A percentile compares a stretch with the other conserved stretches of the same genome.
These are phyloP conservation scores for Camelus bactrianus DNA, from an alignment of 2,113 vertebrate species.

Conservation along the genomic window DNA sequence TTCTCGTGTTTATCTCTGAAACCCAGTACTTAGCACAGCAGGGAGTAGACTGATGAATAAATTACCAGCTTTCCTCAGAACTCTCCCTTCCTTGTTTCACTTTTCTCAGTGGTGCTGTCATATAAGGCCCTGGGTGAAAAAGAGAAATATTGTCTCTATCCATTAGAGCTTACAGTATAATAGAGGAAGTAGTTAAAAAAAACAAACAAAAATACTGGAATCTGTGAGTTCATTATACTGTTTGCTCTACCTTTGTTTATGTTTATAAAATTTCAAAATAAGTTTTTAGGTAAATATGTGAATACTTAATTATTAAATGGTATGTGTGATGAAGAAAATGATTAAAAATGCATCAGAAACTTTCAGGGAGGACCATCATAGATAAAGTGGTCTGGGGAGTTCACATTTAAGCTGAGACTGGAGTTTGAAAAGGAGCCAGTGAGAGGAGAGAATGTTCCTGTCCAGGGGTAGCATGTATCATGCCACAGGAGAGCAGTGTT, in stretches of 20 bases:
- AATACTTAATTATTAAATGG: conserved; percentile 9
- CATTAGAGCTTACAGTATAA: background rate
- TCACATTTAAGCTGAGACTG: conserved; percentile 11
- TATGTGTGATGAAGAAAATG: background rate
- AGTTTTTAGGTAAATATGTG: conserved; percentile 18
- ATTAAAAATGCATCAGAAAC: background rate
- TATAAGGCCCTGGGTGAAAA: background rate
- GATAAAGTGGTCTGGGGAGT: background rate
- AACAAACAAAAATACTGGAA: conserved; percentile 4
- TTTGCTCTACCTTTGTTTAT: conserved; percentile 15
- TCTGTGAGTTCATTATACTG: background rate
- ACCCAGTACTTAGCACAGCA: conserved; percentile 58
- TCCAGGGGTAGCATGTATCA: background rate
- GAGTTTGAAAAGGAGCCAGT: conserved; percentile 27
- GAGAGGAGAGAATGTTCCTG: background rate
- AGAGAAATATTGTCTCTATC: background rate
- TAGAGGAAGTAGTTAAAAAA: conserved; percentile 1
- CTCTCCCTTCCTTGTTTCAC: background rate
- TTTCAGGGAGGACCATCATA: background rate
- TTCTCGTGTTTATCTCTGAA: conserved; percentile 73
- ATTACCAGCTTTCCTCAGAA: conserved; percentile 71
- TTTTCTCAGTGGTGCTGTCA: background rate
- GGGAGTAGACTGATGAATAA: conserved; percentile 75
- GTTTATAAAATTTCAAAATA: conserved; percentile 55
- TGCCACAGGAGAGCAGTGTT: background rate